Base-by-base conservation (phyloP, 2,113 vertebrate genomes). In the Muntiacus muntjak region DNA sequence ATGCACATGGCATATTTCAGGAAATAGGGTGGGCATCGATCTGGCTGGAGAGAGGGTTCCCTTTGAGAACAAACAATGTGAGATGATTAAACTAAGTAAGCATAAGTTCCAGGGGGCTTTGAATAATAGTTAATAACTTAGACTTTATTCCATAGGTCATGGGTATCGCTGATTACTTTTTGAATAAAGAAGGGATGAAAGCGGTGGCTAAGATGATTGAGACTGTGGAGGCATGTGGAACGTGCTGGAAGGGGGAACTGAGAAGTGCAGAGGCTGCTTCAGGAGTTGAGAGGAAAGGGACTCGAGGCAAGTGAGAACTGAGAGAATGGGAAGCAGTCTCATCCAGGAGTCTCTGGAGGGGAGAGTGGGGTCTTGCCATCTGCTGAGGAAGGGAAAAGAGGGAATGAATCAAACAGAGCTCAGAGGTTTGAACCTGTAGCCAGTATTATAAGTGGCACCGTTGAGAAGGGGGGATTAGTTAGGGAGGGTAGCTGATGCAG, bases 101-200 rank as follows among this genome's bases (percentile, higher is more conserved):
- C 21, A 50, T 89, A 71, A 40, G 52, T 93, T 83, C 89, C 23
- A 81, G 76, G 81, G 45, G 25, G 36, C 26, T 95, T 93, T 28
- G 57, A 82, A 76, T 96, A 71, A 86, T 62, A 89, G 71, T 15
- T 54, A 16, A 45, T 50, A 95, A 94, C 82, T 87, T 96, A 79
- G 92, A 89, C 30, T 97, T 87, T 95, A 78, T 94, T 84, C 52
- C 30, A 5, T 26, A 84, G 30, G 57, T 54, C 45, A 54, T 54
- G 78, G 60, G 15, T 81, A 47, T 94, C 14, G 47, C 40, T 79
- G 47, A 40, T 93, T 78, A 76, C 55, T 43, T 78, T 97, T 94
- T 82, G 64, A 94, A 62, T 54, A 95, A 93, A 57, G 85, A 92
- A 90, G 33, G 33, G 28, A 57, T 47, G 40, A 91, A 88, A 96